Conservation (phyloP, 2,888 invertebrate species). For the Koerneria pararmatus region DNA sequence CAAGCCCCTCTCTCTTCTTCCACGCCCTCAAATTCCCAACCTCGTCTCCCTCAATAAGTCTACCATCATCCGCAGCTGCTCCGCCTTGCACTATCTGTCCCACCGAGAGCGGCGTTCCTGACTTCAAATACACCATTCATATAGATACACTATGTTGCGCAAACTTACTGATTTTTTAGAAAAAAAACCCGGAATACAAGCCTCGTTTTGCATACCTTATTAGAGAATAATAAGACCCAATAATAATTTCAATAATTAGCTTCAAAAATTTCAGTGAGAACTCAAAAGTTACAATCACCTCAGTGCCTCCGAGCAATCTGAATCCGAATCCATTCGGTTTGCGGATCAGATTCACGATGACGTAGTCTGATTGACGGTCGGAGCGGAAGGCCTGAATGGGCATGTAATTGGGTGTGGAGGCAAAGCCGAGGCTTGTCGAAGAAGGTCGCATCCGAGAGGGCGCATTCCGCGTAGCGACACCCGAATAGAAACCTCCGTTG, state of each 20-base stretch:
- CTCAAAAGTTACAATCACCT: constrained; percentile 71
- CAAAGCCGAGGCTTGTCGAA: constrained; percentile 49
- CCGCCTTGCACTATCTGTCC: constrained; percentile 95
- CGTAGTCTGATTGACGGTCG: constrained; percentile 65
- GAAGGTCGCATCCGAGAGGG: constrained; percentile 40
- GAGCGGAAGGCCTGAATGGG: constrained; percentile 48
- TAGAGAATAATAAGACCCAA: not conserved
- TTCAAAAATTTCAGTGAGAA: not conserved
- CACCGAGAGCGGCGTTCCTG: constrained; percentile 72
- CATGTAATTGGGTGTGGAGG: constrained; percentile 58
- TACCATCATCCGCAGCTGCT: constrained; percentile 84
- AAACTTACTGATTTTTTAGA: not conserved
- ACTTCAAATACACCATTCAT: constrained; percentile 26
- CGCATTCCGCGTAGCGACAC: no score
- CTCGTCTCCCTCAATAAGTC: constrained; percentile 85
- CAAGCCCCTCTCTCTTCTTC: no score
- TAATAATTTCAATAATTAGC: not conserved
- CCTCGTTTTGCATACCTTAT: not conserved
- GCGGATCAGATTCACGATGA: constrained; percentile 78
- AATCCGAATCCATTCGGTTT: constrained; percentile 94
- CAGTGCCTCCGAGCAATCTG: constrained; percentile 93
- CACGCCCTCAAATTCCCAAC: no score
- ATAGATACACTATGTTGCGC: not conserved
- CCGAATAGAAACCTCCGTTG: no score
- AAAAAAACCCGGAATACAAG: not conserved